phyloP scores from a whole-genome alignment of 1,140 invertebrate species.

The Pteromalus puparum region DNA sequence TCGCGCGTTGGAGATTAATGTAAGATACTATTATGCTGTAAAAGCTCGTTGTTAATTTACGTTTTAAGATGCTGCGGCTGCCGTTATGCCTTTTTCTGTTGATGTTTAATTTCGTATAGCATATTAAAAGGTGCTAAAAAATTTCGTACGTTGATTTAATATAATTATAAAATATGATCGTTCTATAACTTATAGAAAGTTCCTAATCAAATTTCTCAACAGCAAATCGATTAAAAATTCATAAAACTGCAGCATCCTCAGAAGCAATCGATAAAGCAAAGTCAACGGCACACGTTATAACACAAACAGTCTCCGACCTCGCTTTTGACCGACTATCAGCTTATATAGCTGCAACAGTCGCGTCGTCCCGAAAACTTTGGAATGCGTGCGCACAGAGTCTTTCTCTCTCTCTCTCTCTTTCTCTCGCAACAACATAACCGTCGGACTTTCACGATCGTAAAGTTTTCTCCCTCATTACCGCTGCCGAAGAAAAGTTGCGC shows the following conservation, averaged over 20 bases:
- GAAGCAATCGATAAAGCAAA: neutral
- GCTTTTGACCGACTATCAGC: conserved; percentile 3
- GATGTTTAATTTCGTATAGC: too few species aligned
- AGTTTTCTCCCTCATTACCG: conserved; percentile 11
- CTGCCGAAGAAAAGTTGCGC: neutral
- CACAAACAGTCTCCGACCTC: neutral
- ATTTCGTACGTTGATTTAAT: neutral
- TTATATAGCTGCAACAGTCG: too few species aligned
- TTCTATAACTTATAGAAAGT: neutral
- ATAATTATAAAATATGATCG: neutral
- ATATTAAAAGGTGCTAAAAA: too few species aligned
- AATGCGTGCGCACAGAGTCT: neutral
- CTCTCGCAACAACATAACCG: neutral
- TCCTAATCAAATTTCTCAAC: too few species aligned
- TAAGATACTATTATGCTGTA: neutral
- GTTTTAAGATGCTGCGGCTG: neutral
- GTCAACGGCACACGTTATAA: neutral
- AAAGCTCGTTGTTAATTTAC: neutral
- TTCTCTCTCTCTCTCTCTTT: neutral
- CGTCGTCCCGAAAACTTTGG: neutral
- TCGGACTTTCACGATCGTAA: conserved; percentile 34
- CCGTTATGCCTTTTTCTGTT: too few species aligned
- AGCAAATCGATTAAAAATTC: too few species aligned
- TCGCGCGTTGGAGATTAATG: neutral
- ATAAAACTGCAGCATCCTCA: too few species aligned